Evolutionary conservation across 2,888 invertebrate genomes (phyloP).

Genomic region (Branchinecta sandiegonensis): DNA sequence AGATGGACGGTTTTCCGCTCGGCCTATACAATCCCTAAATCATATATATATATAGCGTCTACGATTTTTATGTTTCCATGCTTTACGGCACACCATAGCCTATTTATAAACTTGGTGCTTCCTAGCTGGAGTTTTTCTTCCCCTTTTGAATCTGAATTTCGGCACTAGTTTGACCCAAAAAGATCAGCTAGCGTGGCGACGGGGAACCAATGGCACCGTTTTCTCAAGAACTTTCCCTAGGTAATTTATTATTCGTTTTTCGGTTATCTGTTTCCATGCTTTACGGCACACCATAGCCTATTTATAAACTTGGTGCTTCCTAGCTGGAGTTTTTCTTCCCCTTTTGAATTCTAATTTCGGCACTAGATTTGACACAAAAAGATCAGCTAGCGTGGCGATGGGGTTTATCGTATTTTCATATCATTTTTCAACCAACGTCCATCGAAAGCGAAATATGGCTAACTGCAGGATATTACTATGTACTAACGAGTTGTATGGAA

Average conservation of each 20-base stretch:
- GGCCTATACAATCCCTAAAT: too few species aligned
- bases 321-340: neutral
- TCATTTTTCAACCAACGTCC: too few species aligned
- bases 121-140: constrained; percentile 1
- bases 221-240: too few species aligned
- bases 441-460: too few species aligned
- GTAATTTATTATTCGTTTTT: too few species aligned
- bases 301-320: neutral
- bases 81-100: constrained; percentile 1
- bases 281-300: constrained; percentile 5
- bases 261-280: neutral
- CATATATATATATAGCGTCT: too few species aligned
- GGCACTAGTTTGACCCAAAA: constrained; percentile 1
- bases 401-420: neutral
- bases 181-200: neutral
- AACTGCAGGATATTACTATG: too few species aligned
- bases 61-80: too few species aligned
- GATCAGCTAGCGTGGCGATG: neutral
- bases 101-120: neutral
- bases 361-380: neutral
- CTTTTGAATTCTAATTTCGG: neutral
- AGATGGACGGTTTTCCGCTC: too few species aligned
- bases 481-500: too few species aligned
- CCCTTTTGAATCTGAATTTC: neutral
- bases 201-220: too few species aligned